Percentiles rank a stretch among this genome's conserved stretches.
Evolutionary conservation across 2,113 vertebrate species (phyloP).

Genomic region (Thymallus thymallus): DNA sequence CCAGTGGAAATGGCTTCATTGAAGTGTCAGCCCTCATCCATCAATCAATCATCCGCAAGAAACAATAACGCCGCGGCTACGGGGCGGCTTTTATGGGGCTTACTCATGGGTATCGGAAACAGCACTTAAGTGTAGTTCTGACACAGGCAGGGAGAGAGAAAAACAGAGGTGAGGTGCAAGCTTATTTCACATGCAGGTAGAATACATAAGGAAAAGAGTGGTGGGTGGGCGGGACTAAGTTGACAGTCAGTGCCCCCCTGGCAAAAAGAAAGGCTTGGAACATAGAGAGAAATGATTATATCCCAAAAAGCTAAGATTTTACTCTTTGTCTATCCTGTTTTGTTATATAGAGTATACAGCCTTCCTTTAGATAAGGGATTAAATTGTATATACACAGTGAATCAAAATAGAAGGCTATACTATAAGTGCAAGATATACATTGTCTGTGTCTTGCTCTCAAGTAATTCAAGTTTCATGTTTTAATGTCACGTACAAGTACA

Average conservation of each 20-base stretch:
- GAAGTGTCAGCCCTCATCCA: conserved; percentile 99
- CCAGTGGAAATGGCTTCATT: conserved; percentile 99
- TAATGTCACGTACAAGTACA: too few relatives aligned
- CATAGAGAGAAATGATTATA: conserved; percentile 23
- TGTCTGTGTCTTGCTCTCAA: not conserved
- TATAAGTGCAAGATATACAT: not conserved
- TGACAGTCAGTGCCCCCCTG: conserved; percentile 33
- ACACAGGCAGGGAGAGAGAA: conserved; percentile 73
- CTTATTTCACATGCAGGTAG: conserved; percentile 86
- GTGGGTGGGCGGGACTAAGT: conserved; percentile 45
- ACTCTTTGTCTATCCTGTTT: not conserved
- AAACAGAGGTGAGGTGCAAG: conserved; percentile 84
- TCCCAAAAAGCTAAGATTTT: conserved; percentile 26
- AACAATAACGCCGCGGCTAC: conserved; percentile 92
- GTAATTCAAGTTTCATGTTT: too few relatives aligned
- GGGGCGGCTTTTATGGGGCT: conserved; percentile 95
- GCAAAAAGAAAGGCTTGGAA: conserved; percentile 27
- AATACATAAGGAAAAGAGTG: conserved; percentile 21
- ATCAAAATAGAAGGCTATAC: conserved; percentile 1
- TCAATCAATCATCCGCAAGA: conserved; percentile 99
- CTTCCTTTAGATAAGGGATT: not conserved
- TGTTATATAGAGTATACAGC: not conserved
- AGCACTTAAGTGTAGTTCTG: conserved; percentile 96
- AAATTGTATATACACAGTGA: not conserved
- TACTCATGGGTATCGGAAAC: conserved; percentile 98